These are phyloP conservation scores for Solea senegalensis DNA, from an alignment of 2,113 vertebrate genomes.

Conservation along the genomic window DNA sequence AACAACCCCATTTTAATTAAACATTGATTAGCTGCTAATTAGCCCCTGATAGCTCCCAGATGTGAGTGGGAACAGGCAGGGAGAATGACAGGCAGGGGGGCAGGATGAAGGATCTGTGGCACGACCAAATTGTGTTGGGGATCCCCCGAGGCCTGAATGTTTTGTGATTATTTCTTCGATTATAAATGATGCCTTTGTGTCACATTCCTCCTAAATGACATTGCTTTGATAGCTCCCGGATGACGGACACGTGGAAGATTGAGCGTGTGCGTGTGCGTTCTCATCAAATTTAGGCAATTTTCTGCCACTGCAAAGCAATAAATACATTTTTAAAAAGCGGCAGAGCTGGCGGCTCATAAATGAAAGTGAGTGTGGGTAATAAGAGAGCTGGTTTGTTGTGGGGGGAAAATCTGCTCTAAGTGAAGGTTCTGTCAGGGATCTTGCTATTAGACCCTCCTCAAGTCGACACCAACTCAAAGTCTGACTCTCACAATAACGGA, in stretches of 20 bases:
- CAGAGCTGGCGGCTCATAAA: constrained; percentile 41
- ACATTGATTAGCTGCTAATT: constrained; percentile 93
- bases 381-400: constrained; percentile 22
- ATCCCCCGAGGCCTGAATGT: constrained; percentile 72
- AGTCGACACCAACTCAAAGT: constrained; percentile 20
- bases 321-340: constrained; percentile 50
- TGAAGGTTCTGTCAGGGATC: constrained; percentile 24
- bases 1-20: constrained; percentile 91
- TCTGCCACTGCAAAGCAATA: constrained; percentile 70
- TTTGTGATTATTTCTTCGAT: constrained; percentile 77
- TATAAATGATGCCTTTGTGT: constrained; percentile 81
- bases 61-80: constrained; percentile 72
- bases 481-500: constrained; percentile 7
- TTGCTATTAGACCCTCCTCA: constrained; percentile 13
- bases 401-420: constrained; percentile 3
- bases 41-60: constrained; percentile 88
- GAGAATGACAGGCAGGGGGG: constrained; percentile 65
- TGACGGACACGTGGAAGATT: constrained; percentile 75
- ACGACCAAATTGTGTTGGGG: constrained; percentile 70
- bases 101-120: constrained; percentile 77
- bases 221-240: constrained; percentile 77
- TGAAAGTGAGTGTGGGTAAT: constrained; percentile 31
- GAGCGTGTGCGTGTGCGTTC: constrained; percentile 66
- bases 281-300: constrained; percentile 82
- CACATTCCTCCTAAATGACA: constrained; percentile 82